These are phyloP conservation scores for Cataglyphis albicans DNA, from an alignment of 2,888 invertebrate genomes.

Conservation along the genomic window DNA sequence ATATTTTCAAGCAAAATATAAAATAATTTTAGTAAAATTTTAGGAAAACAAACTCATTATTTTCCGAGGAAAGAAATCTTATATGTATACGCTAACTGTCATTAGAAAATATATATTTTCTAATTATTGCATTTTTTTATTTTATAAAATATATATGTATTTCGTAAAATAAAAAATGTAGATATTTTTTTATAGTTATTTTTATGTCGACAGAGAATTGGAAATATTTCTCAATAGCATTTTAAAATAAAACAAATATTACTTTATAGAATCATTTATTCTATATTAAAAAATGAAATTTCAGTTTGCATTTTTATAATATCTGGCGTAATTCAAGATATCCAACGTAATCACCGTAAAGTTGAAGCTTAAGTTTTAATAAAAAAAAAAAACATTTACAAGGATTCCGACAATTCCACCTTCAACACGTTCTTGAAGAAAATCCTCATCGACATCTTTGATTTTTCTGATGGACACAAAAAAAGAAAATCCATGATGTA, in stretches of 20 bases:
- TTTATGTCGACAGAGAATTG: neutral
- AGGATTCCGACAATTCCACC: neutral
- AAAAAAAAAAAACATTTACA: neutral
- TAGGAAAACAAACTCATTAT: neutral
- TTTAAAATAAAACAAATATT: neutral
- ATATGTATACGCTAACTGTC: neutral
- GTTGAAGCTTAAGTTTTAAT: neutral
- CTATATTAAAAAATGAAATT: neutral
- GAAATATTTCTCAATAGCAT: neutral
- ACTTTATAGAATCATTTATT: neutral
- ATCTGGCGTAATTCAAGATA: neutral
- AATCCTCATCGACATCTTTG: neutral
- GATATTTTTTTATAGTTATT: neutral
- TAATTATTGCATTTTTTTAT: too few species aligned
- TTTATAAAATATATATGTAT: neutral
- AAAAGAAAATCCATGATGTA: neutral
- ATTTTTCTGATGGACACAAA: neutral
- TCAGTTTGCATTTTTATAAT: neutral
- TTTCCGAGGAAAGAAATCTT: neutral
- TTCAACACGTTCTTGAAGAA: neutral
- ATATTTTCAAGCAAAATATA: neutral
- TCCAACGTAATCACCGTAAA: neutral
- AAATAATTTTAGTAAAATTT: neutral
- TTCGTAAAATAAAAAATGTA: neutral
- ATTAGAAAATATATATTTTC: neutral